Conservation (phyloP, 2,888 invertebrate species). For the Papilio protenor region DNA sequence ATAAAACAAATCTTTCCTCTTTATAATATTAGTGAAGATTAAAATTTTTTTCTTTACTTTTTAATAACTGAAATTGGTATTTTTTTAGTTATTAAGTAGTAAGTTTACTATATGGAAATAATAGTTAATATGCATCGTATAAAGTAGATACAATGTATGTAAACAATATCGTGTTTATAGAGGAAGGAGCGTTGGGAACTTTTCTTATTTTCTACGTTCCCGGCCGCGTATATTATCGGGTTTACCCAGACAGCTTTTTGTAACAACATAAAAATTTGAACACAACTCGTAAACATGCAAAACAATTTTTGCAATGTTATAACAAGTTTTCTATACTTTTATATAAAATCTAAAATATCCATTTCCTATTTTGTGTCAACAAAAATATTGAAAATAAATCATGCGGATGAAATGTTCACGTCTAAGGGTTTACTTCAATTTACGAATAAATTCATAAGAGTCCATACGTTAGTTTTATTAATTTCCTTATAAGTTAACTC, state of each 20-base stretch:
- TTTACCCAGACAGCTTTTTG: slow-evolving; percentile 18
- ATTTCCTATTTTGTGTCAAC: not conserved
- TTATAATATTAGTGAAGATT: too few species aligned
- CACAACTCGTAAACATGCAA: slow-evolving; percentile 18
- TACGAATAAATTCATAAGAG: not conserved
- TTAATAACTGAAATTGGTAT: too few species aligned
- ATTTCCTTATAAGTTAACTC: not conserved
- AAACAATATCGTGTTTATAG: slow-evolving; percentile 26
- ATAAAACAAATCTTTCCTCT: too few species aligned
- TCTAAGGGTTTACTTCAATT: not conserved
- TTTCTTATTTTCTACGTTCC: slow-evolving; percentile 37
- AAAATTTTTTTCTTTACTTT: too few species aligned
- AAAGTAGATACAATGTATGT: slow-evolving; percentile 19
- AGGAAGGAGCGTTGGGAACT: slow-evolving; percentile 16
- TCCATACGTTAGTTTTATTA: too few species aligned
- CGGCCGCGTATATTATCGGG: slow-evolving; percentile 28
- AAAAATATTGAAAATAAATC: not conserved
- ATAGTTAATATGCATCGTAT: not conserved
- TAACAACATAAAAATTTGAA: slow-evolving; percentile 25
- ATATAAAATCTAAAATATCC: not conserved
- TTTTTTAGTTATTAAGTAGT: too few species aligned
- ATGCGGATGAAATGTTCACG: too few species aligned
- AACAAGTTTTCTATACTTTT: not conserved
- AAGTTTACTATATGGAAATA: not conserved
- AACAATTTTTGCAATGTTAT: slow-evolving; percentile 26